These are phyloP conservation scores for Laticauda laticaudata DNA, from an alignment of 2,113 vertebrate species.

Conservation along the genomic window DNA sequence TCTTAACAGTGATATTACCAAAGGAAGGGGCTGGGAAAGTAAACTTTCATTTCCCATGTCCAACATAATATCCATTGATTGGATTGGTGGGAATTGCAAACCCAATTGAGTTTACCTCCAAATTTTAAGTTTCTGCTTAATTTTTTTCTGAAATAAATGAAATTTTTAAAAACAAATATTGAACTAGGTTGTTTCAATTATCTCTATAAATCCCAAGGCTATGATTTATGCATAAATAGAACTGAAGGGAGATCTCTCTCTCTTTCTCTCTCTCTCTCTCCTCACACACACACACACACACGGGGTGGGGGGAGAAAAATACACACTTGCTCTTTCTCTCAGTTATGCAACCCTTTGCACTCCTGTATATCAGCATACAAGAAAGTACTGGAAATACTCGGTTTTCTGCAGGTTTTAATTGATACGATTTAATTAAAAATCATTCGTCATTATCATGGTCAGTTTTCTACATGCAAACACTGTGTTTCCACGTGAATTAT, in stretches of 20 bases:
- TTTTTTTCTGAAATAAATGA: background rate
- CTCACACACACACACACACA: background rate
- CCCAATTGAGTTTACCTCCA: background rate
- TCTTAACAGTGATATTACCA: background rate
- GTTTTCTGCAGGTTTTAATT: slow-evolving; percentile 20
- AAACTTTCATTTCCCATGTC: background rate
- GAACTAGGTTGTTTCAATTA: background rate
- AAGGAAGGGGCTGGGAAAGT: background rate
- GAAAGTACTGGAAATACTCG: slow-evolving; percentile 10
- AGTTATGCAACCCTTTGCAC: background rate
- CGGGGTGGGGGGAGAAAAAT: background rate
- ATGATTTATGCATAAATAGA: background rate
- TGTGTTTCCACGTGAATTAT: slow-evolving; percentile 56
- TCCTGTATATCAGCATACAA: background rate
- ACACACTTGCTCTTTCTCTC: background rate
- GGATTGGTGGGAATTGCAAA: background rate
- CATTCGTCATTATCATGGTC: slow-evolving; percentile 52
- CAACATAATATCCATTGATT: background rate
- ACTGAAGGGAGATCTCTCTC: background rate
- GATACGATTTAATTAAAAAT: slow-evolving; percentile 54
- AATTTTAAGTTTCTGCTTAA: background rate
- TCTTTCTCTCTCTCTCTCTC: background rate
- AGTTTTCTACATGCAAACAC: slow-evolving; percentile 44
- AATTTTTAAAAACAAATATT: background rate
- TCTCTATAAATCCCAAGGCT: background rate